Base-by-base conservation (phyloP, 2,797 vertebrate genomes). In the Sebastes taczanowskii region DNA sequence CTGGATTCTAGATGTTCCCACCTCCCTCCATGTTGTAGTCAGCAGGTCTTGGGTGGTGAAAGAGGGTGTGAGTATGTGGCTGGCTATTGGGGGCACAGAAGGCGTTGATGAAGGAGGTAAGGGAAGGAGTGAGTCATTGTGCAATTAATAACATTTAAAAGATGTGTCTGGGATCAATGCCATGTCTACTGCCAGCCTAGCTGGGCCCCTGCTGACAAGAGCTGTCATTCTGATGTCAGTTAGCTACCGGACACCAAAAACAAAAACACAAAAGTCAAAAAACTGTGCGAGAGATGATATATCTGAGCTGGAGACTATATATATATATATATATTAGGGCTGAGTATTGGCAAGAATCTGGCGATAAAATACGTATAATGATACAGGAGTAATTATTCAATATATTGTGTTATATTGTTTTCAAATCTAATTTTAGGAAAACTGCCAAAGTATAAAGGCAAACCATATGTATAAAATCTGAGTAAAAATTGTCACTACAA, bases 101-200 rank as follows among this genome's bases (percentile, higher is more conserved):
- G 82, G 81, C 11, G 25, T 35, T 46, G 75, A 85, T 81, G 82
- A 80, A 83, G 77, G 76, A 56, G 69, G 62, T 67, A 64, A 83
- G 79, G 79, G 85, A 88, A 87, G 66, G 77, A 87, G 73, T 85
- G 83, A 88, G 79, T 88, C 85, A 79, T 83, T 86, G 82, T 73
- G 75, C 76, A 90, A 80, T 89, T 85, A 79, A 84, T 81, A 89
- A 83, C 63, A 70, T 82, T 79, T 76, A 71, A 69, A 85, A 77
- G 83, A 84, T 60, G 75, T 84, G 72, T 72, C 77, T 86, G 81
- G 82, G 74, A 84, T 80, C 76, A 62, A 58, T 30, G 74, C 52
- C 82, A 80, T 11, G 52, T 73, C 73, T 35, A 23, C 27, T 77
- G 76, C 49, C 77, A 32, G 74, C 22, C 73, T 66, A 10, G 53